Evolutionary conservation across 2,113 vertebrate genomes (phyloP).

Genomic region (Pelobates fuscus): DNA sequence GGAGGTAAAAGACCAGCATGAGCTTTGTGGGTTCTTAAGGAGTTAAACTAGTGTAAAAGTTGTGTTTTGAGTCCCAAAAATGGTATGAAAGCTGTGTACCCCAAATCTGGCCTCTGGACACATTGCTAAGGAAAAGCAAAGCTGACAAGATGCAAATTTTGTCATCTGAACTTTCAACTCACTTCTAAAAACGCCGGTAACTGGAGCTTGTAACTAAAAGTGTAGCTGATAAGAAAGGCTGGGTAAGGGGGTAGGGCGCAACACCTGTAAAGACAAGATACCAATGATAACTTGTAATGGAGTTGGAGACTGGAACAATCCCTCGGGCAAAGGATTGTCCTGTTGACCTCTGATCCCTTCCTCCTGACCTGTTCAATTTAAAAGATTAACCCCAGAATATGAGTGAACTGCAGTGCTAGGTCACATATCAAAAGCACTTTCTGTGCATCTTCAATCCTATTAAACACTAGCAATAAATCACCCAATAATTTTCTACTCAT

Average conservation of each 20-base stretch:
- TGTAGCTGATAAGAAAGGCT: conserved; percentile 16
- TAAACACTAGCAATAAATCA: conserved; percentile 31
- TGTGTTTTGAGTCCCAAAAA: too few species aligned
- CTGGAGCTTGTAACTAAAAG: not conserved
- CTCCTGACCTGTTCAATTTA: conserved; percentile 47
- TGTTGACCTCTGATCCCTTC: conserved; percentile 45
- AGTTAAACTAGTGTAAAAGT: too few species aligned
- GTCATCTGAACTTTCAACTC: too few species aligned
- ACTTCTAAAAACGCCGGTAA: not conserved
- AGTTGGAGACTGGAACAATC: conserved; percentile 1
- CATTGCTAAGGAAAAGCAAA: too few species aligned
- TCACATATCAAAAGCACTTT: conserved; percentile 40
- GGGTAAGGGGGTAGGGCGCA: not conserved
- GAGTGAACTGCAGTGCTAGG: conserved; percentile 15
- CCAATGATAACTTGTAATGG: conserved; percentile 39
- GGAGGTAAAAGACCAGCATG: too few species aligned
- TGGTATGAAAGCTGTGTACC: too few species aligned
- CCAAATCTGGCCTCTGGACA: too few species aligned
- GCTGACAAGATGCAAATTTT: too few species aligned
- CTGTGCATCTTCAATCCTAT: not conserved
- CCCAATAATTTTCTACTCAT: conserved; percentile 1
- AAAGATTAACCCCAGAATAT: conserved; percentile 41
- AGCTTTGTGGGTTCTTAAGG: too few species aligned
- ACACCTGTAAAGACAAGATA: conserved; percentile 50
- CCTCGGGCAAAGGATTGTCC: conserved; percentile 43